A percentile compares a stretch with the other conserved stretches of the same genome.
These are phyloP conservation scores for Sphaerophoria rueppellii DNA, from an alignment of 2,888 invertebrate species.

Conservation along the genomic window DNA sequence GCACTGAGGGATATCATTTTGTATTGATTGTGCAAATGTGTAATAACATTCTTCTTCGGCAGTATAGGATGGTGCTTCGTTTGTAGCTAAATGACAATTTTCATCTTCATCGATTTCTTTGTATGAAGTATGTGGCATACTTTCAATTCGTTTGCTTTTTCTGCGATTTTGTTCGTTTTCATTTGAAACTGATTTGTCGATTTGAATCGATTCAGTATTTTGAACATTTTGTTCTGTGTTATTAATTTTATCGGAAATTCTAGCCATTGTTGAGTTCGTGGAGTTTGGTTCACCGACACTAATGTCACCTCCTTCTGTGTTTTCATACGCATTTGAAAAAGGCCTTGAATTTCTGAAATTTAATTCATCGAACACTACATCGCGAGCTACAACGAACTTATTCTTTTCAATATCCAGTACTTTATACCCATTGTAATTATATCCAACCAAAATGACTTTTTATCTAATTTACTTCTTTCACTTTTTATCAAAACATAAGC, in stretches of 20 bases:
- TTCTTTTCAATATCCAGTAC: slow-evolving; percentile 76
- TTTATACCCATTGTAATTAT: slow-evolving; percentile 76
- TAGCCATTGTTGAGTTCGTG: not conserved
- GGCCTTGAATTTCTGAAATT: slow-evolving; percentile 75
- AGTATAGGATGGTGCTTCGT: not conserved
- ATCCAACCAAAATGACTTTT: slow-evolving; percentile 27
- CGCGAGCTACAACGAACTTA: slow-evolving; percentile 76
- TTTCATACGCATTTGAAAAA: slow-evolving; percentile 16
- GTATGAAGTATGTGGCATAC: no score
- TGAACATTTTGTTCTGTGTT: no score
- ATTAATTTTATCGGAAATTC: no score
- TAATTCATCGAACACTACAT: slow-evolving; percentile 78
- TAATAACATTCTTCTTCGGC: slow-evolving; percentile 9
- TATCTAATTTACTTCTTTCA: slow-evolving; percentile 6
- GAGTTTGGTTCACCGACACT: slow-evolving; percentile 77
- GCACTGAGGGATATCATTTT: slow-evolving; percentile 24
- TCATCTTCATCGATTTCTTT: slow-evolving; percentile 16
- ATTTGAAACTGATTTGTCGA: not conserved
- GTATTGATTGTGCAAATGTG: slow-evolving; percentile 12
- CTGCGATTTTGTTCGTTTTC: slow-evolving; percentile 12
- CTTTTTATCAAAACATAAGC: slow-evolving; percentile 40
- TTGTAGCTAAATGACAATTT: slow-evolving; percentile 34
- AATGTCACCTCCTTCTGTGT: slow-evolving; percentile 49
- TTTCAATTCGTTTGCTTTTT: no score
- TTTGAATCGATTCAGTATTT: slow-evolving; percentile 7